These are phyloP conservation scores for Drosophila mayaguana DNA, from an alignment of 2,888 invertebrate genomes.

Conservation along the genomic window DNA sequence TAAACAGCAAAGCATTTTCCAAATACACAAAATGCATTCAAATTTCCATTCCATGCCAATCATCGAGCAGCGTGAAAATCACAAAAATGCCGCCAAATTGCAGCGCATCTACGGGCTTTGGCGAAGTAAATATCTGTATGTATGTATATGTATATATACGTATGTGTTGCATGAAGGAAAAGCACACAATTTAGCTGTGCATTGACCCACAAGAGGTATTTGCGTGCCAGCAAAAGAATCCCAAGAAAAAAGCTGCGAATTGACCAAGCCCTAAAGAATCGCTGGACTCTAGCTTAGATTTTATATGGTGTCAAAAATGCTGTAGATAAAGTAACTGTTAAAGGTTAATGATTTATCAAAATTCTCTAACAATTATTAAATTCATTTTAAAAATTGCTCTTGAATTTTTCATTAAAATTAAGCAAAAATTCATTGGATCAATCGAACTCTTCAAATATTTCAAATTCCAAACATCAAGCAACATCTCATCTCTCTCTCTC, in stretches of 20 bases:
- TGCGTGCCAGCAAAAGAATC: conserved; percentile 32
- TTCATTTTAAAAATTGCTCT: background rate
- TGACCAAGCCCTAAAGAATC: conserved; percentile 44
- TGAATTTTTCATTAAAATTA: background rate
- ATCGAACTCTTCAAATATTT: background rate
- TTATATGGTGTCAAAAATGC: background rate
- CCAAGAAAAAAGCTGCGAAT: conserved; percentile 6
- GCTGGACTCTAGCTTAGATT: conserved; percentile 6
- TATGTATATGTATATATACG: background rate
- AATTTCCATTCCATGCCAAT: conserved; percentile 41
- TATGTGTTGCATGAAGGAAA: conserved; percentile 4
- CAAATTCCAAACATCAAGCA: background rate
- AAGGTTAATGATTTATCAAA: background rate
- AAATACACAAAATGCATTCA: conserved; percentile 35
- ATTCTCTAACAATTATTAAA: background rate
- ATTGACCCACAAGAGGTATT: conserved; percentile 43
- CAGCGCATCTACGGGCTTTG: conserved; percentile 4
- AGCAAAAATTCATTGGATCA: background rate
- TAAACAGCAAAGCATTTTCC: conserved; percentile 20
- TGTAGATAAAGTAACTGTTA: background rate
- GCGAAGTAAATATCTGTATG: background rate
- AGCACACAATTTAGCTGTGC: conserved; percentile 33
- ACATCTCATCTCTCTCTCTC: background rate
- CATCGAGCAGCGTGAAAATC: conserved; percentile 32
- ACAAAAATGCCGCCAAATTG: conserved; percentile 19